Conservation (phyloP, 2,888 invertebrate genomes). For the Pachliopta kotzebuea region DNA sequence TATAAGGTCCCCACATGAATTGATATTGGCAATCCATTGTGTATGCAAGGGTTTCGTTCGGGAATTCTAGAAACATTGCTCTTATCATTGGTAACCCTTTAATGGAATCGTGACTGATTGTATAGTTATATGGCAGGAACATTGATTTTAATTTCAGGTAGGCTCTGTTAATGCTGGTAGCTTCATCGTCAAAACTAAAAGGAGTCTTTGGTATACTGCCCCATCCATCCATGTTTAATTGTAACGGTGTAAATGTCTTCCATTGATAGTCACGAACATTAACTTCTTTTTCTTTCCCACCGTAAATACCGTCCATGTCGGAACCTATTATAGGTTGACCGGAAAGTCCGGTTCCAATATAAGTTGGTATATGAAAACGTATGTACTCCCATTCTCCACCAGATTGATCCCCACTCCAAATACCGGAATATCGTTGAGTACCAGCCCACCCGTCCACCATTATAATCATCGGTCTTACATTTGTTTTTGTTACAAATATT, state of each 20-base stretch:
- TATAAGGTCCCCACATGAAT: conserved; percentile 71
- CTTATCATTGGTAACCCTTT: conserved; percentile 65
- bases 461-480: conserved; percentile 57
- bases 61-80: conserved; percentile 70
- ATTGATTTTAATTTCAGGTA: conserved; percentile 70
- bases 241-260: conserved; percentile 71
- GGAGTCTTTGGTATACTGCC: conserved; percentile 63
- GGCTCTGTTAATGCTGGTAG: conserved; percentile 61
- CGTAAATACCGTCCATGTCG: conserved; percentile 72
- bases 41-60: conserved; percentile 49
- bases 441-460: conserved; percentile 76
- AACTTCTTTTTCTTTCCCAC: conserved; percentile 54
- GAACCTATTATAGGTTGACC: conserved; percentile 67
- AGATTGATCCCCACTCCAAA: conserved; percentile 71
- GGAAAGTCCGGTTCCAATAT: conserved; percentile 67
- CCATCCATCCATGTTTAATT: conserved; percentile 75
- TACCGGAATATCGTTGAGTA: conserved; percentile 64
- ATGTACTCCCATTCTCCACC: conserved; percentile 76
- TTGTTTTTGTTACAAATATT: conserved; percentile 50
- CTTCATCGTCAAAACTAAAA: conserved; percentile 59
- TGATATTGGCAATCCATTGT: conserved; percentile 69
- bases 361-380: conserved; percentile 71
- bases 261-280: conserved; percentile 71
- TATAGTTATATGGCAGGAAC: conserved; percentile 70
- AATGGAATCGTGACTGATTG: conserved; percentile 56